phyloP scores from a whole-genome alignment of 2,797 vertebrate genomes.

The Phataginus tetradactyla region DNA sequence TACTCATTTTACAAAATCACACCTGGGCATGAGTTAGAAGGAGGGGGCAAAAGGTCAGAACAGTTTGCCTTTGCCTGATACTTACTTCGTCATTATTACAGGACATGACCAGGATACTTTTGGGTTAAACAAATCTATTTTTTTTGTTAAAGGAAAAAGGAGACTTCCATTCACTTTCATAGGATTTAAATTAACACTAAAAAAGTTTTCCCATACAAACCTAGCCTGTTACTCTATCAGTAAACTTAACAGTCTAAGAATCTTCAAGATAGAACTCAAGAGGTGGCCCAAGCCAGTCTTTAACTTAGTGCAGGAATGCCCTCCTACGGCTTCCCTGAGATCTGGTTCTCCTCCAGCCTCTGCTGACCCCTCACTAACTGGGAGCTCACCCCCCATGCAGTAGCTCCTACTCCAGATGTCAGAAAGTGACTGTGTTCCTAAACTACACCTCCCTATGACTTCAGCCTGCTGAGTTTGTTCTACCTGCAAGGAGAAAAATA shows the following conservation, averaged over 20 bases:
- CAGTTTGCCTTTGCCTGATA: neutral
- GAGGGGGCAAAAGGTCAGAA: neutral
- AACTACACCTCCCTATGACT: neutral
- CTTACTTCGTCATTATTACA: neutral
- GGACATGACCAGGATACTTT: neutral
- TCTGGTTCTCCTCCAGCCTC: neutral
- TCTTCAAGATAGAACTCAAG: neutral
- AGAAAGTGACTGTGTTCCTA: neutral
- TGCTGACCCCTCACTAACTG: neutral
- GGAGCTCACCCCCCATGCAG: neutral
- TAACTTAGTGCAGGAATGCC: neutral
- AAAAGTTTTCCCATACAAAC: neutral
- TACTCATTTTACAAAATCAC: neutral
- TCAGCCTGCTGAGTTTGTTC: neutral
- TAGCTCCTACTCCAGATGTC: neutral
- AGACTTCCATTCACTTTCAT: neutral
- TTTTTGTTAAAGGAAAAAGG: neutral
- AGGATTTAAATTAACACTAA: neutral
- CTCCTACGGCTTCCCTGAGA: neutral
- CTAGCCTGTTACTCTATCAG: neutral
- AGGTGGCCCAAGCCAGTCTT: neutral
- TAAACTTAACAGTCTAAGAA: neutral
- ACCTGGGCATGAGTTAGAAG: neutral
- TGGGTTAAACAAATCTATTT: neutral
- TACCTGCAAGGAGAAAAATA: neutral